Conservation (phyloP, 2,797 vertebrate genomes). For the Arctocebus calabarensis region DNA sequence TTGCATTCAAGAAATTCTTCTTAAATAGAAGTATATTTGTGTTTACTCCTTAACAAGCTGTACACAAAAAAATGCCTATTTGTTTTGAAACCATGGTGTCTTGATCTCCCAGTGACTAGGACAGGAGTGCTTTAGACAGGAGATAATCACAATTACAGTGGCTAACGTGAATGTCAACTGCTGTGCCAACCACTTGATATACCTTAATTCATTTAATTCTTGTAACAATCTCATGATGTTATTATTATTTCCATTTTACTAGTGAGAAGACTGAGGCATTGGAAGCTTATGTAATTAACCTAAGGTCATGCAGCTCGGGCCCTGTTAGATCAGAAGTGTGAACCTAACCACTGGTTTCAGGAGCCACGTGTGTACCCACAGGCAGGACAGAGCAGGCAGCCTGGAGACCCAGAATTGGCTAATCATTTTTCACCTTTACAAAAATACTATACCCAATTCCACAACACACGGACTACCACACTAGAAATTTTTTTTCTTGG, state of each 20-base stretch:
- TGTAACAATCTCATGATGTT: no score
- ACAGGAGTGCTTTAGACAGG: not conserved
- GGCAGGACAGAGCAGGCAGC: fast-evolving
- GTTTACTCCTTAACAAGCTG: not conserved
- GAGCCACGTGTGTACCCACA: fast-evolving
- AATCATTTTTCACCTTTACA: not conserved
- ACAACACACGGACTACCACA: not conserved
- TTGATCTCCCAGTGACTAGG: not conserved
- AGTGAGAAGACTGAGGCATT: not conserved
- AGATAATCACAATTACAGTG: not conserved
- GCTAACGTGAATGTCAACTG: not conserved
- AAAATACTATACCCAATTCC: not conserved
- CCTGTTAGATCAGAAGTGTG: fast-evolving
- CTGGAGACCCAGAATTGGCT: not conserved
- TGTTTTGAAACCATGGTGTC: not conserved
- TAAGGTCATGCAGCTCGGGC: not conserved
- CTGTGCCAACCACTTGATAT: not conserved
- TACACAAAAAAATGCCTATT: not conserved
- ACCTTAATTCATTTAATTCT: not conserved
- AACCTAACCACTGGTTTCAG: not conserved
- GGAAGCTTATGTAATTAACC: not conserved
- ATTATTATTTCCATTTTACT: not conserved
- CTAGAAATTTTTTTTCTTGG: no score
- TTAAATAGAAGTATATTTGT: not conserved
- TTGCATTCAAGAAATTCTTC: not conserved